A percentile compares a stretch with the other conserved stretches of the same genome.
These are phyloP conservation scores for Aspidiotus destructor DNA, from an alignment of 2,888 invertebrate species.

Conservation along the genomic window DNA sequence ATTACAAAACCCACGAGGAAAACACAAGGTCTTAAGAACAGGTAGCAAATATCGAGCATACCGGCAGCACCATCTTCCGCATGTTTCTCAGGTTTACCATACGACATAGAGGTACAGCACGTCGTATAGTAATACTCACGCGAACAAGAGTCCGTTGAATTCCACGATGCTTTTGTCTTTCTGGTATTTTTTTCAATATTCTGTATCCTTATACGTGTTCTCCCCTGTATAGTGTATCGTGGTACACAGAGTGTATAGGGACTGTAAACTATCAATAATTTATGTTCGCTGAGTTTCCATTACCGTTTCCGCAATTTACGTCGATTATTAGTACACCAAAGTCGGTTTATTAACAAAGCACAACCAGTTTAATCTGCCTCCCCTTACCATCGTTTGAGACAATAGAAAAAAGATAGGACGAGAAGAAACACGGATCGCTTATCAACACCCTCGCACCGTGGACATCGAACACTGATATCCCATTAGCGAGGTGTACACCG, in stretches of 20 bases:
- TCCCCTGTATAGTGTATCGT: too few species aligned
- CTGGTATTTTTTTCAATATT: not conserved
- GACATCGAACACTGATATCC: slow-evolving; percentile 33
- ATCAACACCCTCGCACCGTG: slow-evolving; percentile 31
- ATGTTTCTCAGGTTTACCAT: too few species aligned
- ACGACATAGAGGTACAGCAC: too few species aligned
- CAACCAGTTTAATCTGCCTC: slow-evolving; percentile 30
- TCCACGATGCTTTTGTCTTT: slow-evolving; percentile 14
- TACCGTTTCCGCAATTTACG: slow-evolving; percentile 31
- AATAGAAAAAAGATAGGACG: slow-evolving; percentile 30
- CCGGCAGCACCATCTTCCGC: too few species aligned
- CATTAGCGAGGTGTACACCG: slow-evolving; percentile 31
- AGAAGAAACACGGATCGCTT: slow-evolving; percentile 32
- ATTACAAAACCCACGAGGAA: too few species aligned
- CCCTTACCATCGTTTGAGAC: slow-evolving; percentile 20
- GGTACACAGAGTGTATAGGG: too few species aligned
- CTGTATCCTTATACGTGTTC: too few species aligned
- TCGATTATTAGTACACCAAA: slow-evolving; percentile 29
- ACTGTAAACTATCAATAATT: slow-evolving; percentile 13
- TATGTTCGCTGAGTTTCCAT: slow-evolving; percentile 30
- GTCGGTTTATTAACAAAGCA: slow-evolving; percentile 33
- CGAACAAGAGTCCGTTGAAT: slow-evolving; percentile 27
- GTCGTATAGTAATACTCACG: slow-evolving; percentile 11
- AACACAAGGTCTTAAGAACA: too few species aligned
- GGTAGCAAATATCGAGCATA: too few species aligned